phyloP scores from a whole-genome alignment of 1,140 invertebrate species.

The Achatina immaculata region DNA sequence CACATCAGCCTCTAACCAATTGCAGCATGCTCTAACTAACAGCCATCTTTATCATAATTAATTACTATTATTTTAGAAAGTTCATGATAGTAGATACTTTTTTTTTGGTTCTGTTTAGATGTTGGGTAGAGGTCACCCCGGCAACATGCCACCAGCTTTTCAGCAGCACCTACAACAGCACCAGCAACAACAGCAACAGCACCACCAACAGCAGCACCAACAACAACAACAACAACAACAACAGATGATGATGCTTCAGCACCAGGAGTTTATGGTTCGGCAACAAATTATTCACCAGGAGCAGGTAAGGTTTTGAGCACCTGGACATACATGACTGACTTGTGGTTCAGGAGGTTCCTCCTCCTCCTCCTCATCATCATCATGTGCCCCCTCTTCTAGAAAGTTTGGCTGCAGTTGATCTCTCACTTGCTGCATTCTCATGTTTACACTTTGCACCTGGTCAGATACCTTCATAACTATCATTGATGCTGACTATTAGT shows the following conservation, averaged over 20 bases:
- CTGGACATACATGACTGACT: neutral
- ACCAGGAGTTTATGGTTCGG: slow-evolving; percentile 11
- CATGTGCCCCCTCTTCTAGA: neutral
- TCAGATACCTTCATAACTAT: too few species aligned
- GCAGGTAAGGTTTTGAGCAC: neutral
- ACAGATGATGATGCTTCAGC: neutral
- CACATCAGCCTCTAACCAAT: too few species aligned
- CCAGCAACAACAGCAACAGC: slow-evolving; percentile 8
- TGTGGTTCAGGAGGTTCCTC: neutral
- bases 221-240: slow-evolving; percentile 18
- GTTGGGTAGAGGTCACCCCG: neutral
- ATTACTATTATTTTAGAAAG: too few species aligned
- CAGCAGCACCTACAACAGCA: too few species aligned
- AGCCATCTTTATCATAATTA: too few species aligned
- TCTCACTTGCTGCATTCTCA: neutral
- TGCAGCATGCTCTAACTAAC: too few species aligned
- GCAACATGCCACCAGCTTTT: too few species aligned
- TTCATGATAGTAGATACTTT: too few species aligned
- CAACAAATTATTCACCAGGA: slow-evolving; percentile 16
- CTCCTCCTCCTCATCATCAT: neutral
- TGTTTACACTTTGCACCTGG: too few species aligned
- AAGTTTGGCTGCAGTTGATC: neutral
- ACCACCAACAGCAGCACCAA: neutral
- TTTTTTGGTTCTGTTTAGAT: neutral
- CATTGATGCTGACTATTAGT: too few species aligned